Evolutionary conservation across 2,888 invertebrate species (phyloP).

Genomic region (Pristionchus arcanus): DNA sequence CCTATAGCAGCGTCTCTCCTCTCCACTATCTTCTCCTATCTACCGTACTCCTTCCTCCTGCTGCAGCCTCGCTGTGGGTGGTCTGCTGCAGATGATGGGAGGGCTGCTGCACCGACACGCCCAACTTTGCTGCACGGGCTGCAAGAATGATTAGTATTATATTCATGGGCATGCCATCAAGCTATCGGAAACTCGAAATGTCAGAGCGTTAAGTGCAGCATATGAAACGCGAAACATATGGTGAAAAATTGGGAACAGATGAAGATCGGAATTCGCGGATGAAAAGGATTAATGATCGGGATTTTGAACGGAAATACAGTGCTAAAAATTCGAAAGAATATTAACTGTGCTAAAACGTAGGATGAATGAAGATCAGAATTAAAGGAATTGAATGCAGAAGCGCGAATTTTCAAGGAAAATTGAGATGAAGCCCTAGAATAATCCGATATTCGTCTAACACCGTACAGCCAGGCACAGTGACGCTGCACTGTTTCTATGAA

Average conservation of each 20-base stretch:
- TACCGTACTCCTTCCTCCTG: background rate
- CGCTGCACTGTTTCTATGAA: background rate
- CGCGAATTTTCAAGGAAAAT: background rate
- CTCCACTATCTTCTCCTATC: slow-evolving; percentile 39
- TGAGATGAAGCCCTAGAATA: background rate
- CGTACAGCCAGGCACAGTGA: background rate
- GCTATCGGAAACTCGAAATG: background rate
- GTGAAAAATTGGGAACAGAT: background rate
- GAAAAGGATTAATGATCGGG: background rate
- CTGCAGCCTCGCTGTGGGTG: background rate
- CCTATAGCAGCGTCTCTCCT: slow-evolving; percentile 26
- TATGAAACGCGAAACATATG: background rate
- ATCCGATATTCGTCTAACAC: background rate
- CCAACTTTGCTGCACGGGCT: slow-evolving; percentile 8
- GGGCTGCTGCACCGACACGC: background rate
- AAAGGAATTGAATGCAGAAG: background rate
- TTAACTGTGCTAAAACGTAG: no score
- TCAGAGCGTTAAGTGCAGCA: background rate
- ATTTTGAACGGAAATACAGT: background rate
- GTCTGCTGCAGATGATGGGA: background rate
- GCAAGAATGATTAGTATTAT: background rate
- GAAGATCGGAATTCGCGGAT: no score
- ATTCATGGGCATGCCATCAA: no score
- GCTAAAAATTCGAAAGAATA: no score
- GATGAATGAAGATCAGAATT: no score